Percentiles rank a stretch among this genome's conserved stretches.
phyloP scores from a whole-genome alignment of 1,140 invertebrate species.

The Spodoptera frugiperda region DNA sequence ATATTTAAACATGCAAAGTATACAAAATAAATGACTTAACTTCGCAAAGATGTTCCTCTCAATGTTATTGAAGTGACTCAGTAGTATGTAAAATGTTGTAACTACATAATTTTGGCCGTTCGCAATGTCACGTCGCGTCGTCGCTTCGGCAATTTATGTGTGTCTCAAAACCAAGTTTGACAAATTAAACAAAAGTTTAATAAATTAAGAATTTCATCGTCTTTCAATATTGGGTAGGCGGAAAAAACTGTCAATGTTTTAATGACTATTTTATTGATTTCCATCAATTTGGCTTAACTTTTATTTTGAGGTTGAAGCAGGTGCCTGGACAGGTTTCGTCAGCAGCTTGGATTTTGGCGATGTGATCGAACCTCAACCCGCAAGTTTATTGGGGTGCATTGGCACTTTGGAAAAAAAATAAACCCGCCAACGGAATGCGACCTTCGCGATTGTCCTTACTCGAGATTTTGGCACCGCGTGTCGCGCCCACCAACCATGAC shows the following conservation, averaged over 20 bases:
- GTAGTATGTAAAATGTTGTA: no score
- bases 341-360: constrained; percentile 27
- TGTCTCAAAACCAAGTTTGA: neutral
- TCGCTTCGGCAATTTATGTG: no score
- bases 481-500: constrained; percentile 66
- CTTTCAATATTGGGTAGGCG: neutral
- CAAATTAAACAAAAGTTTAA: neutral
- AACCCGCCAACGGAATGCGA: constrained; percentile 62
- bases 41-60: no score
- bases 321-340: constrained; percentile 16
- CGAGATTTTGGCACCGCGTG: constrained; percentile 65
- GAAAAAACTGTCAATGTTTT: constrained; percentile 16
- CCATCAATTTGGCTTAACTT: constrained; percentile 7
- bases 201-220: constrained; percentile 1
- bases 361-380: constrained; percentile 47
- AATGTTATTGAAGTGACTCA: no score
- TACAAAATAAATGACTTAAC: no score
- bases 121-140: no score
- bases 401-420: constrained; percentile 57
- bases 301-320: constrained; percentile 35
- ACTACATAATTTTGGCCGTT: no score
- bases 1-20: no score
- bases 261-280: constrained; percentile 28
- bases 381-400: constrained; percentile 56
- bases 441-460: constrained; percentile 69